These are phyloP conservation scores for Perdita meconis DNA, from an alignment of 2,888 invertebrate genomes.

Conservation along the genomic window DNA sequence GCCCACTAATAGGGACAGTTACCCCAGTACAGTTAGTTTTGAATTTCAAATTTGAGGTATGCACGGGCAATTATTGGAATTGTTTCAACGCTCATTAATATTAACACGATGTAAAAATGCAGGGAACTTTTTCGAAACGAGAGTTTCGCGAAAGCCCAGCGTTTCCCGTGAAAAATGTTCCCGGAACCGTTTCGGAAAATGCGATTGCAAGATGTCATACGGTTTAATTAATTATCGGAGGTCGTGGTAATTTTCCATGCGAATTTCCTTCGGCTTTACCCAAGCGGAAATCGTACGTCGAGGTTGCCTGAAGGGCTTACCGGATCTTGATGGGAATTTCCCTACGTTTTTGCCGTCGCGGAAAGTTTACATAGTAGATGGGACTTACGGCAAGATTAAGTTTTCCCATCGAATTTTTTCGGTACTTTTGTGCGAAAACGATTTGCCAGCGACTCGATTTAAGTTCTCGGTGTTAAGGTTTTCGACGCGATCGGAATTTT, in stretches of 20 bases:
- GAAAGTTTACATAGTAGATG: conserved; percentile 28
- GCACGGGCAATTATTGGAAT: neutral
- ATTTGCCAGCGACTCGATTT: conserved; percentile 21
- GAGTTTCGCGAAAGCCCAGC: neutral
- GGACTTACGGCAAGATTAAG: conserved; percentile 23
- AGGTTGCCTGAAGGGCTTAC: conserved; percentile 9
- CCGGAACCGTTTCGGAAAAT: neutral
- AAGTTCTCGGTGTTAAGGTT: conserved; percentile 14
- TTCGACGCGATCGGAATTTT: neutral
- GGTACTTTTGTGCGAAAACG: neutral
- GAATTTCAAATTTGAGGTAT: neutral
- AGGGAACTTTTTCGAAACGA: neutral
- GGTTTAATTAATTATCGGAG: conserved; percentile 18
- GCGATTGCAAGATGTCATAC: neutral
- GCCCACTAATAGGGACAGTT: no score
- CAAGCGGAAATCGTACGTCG: conserved; percentile 8
- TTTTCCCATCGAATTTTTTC: conserved; percentile 24
- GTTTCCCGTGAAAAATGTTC: neutral
- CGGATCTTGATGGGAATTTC: conserved; percentile 25
- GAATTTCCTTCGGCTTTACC: conserved; percentile 28
- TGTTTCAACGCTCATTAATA: neutral
- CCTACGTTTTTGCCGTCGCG: conserved; percentile 16
- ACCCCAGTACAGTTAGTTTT: no score
- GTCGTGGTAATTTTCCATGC: conserved; percentile 11
- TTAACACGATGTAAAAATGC: neutral